phyloP scores from a whole-genome alignment of 2,888 invertebrate genomes.

The Tethea ocularis region DNA sequence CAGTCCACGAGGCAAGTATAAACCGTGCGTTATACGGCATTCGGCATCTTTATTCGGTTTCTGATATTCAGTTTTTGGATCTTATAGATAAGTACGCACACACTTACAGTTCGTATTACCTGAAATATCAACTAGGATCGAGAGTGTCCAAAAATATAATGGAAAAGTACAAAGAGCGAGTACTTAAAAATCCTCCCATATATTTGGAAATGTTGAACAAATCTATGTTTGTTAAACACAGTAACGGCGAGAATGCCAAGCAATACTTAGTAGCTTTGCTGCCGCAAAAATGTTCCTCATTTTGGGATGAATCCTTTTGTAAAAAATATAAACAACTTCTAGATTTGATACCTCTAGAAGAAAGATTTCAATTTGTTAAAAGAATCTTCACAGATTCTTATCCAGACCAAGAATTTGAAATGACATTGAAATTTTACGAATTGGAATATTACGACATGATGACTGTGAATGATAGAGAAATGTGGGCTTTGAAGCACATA shows the following conservation, averaged over 20 bases:
- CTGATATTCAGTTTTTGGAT: constrained; percentile 35
- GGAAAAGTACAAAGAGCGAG: constrained; percentile 51
- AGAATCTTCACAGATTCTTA: constrained; percentile 48
- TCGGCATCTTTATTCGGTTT: constrained; percentile 36
- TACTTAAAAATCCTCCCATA: constrained; percentile 40
- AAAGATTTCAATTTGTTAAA: constrained; percentile 47
- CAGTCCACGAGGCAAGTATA: not conserved
- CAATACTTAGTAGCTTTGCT: constrained; percentile 39
- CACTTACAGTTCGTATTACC: too few relatives aligned
- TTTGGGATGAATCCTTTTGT: constrained; percentile 49
- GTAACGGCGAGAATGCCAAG: constrained; percentile 48
- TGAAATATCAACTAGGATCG: constrained; percentile 29
- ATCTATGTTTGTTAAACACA: constrained; percentile 38
- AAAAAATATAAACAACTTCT: constrained; percentile 41
- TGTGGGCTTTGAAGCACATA: constrained; percentile 57
- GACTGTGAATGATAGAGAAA: constrained; percentile 46
- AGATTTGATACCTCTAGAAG: constrained; percentile 42
- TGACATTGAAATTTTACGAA: constrained; percentile 39
- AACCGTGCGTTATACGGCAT: constrained; percentile 13
- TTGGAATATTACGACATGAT: constrained; percentile 42
- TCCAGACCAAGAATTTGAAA: constrained; percentile 49
- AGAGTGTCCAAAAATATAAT: constrained; percentile 44
- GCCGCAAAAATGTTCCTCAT: constrained; percentile 33
- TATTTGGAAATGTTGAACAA: constrained; percentile 46
- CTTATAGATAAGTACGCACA: constrained; percentile 33